Evolutionary conservation across 2,797 vertebrate species (phyloP), one percentile per base, ranked within the genome.

Genomic region (Ctenopoma kingsleyae): DNA sequence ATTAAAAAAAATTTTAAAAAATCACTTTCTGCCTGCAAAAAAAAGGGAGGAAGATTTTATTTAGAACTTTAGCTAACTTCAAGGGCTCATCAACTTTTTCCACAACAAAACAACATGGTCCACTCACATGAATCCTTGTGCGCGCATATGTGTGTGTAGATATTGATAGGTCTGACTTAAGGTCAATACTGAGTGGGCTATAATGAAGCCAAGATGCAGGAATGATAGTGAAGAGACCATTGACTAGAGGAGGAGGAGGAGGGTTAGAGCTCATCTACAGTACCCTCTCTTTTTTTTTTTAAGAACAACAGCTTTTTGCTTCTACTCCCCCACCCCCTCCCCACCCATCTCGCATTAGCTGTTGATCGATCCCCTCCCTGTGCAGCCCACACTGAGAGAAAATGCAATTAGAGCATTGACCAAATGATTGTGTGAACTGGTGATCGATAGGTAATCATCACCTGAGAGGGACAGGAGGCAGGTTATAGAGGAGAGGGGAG

Each of bases 381-480:
- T 67, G 76, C 53, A 43, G 78, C 74, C 78, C 87, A 78, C 86
- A 83, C 78, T 58, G 59, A 87, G 74, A 91, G 81, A 91, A 92
- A 91, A 90, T 48, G 80, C 87, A 92, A 91, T 93, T 91, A 92
- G 91, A 88, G 79, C 87, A 88, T 86, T 76, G 88, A 90, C 82
- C 87, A 90, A 91, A 86, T 80, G 82, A 92, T 90, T 90, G 89
- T 70, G 85, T 68, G 89, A 88, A 90, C 87, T 3, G 65, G 61
- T 87, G 90, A 91, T 92, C 87, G 71, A 91, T 90, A 90, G 87
- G 82, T 87, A 91, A 93, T 93, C 90, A 91, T 90, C 89, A 88
- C 85, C 90, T 85, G 80, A 76, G 77, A 76, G 74, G 62, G 78
- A 76, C 38, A 8, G 71, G 19, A 36, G 65, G 63, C 16, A 5